A percentile compares a stretch with the other conserved stretches of the same genome.
These are phyloP conservation scores for Sturnira hondurensis DNA, from an alignment of 2,113 vertebrate species.

Conservation along the genomic window DNA sequence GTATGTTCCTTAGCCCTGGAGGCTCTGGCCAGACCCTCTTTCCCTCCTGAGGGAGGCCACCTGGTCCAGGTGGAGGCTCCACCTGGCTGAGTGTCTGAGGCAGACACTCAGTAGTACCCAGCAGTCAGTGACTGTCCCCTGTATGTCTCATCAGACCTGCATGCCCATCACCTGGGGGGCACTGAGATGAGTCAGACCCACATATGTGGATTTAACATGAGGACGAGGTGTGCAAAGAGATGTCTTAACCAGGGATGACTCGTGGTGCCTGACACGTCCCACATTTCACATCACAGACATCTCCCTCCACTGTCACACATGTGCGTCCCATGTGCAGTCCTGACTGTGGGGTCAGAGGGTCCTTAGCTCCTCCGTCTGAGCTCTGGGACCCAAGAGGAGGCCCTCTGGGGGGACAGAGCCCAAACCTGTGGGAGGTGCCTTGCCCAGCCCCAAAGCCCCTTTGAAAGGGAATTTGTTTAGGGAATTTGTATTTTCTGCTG, in stretches of 20 bases:
- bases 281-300: too few species aligned
- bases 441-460: constrained; percentile 38
- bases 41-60: neutral
- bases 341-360: neutral
- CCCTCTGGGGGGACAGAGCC: neutral
- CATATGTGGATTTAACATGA: rapidly evolving
- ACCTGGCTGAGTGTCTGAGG: neutral
- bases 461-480: constrained; percentile 76
- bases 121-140: neutral
- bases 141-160: neutral
- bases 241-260: neutral
- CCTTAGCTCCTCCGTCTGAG: neutral
- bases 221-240: neutral
- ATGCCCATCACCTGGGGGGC: rapidly evolving
- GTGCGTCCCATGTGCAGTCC: neutral
- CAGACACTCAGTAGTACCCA: neutral
- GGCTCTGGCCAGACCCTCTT: rapidly evolving
- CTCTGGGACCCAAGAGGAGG: rapidly evolving
- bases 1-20: neutral
- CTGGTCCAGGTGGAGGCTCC: rapidly evolving
- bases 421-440: constrained; percentile 9
- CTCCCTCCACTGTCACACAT: neutral
- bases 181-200: neutral
- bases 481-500: constrained; percentile 81
- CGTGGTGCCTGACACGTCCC: rapidly evolving